These are phyloP conservation scores for Clarias platycephalus DNA, from an alignment of 2,797 vertebrate genomes.

Conservation along the genomic window DNA sequence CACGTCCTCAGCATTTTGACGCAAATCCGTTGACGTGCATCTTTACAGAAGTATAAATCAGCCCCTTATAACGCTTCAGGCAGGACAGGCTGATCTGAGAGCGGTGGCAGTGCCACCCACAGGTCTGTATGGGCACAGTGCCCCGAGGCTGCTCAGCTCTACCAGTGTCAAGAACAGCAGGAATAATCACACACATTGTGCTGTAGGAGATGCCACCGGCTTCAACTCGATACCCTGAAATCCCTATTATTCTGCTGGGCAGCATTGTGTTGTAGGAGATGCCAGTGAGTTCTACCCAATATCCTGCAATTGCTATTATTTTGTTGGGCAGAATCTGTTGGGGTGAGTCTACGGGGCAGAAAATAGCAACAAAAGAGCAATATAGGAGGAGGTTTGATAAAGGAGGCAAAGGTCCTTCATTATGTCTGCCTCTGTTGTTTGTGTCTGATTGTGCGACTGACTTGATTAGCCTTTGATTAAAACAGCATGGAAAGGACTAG, in stretches of 20 bases:
- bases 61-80: slow-evolving; percentile 24
- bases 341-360: neutral
- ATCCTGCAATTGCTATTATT: slow-evolving; percentile 25
- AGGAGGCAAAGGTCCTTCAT: slow-evolving; percentile 33
- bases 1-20: slow-evolving; percentile 17
- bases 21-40: slow-evolving; percentile 2
- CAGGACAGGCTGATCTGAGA: slow-evolving; percentile 21
- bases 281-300: neutral
- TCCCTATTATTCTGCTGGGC: slow-evolving; percentile 29
- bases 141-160: slow-evolving; percentile 20
- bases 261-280: slow-evolving; percentile 22
- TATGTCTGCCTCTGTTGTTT: slow-evolving; percentile 36
- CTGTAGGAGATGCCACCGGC: slow-evolving; percentile 19
- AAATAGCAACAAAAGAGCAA: slow-evolving; percentile 3
- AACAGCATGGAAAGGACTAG: slow-evolving; percentile 19
- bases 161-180: slow-evolving; percentile 33
- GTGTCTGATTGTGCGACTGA: slow-evolving; percentile 29
- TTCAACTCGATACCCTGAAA: slow-evolving; percentile 20
- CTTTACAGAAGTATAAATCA: slow-evolving; percentile 15
- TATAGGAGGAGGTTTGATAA: slow-evolving; percentile 23
- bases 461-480: slow-evolving; percentile 47
- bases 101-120: slow-evolving; percentile 16
- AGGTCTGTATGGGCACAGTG: slow-evolving; percentile 26
- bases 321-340: slow-evolving; percentile 6
- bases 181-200: slow-evolving; percentile 27